Percentiles rank a stretch among this genome's conserved stretches.
These are phyloP conservation scores for Verasper variegatus DNA, from an alignment of 2,113 vertebrate species.

Conservation along the genomic window DNA sequence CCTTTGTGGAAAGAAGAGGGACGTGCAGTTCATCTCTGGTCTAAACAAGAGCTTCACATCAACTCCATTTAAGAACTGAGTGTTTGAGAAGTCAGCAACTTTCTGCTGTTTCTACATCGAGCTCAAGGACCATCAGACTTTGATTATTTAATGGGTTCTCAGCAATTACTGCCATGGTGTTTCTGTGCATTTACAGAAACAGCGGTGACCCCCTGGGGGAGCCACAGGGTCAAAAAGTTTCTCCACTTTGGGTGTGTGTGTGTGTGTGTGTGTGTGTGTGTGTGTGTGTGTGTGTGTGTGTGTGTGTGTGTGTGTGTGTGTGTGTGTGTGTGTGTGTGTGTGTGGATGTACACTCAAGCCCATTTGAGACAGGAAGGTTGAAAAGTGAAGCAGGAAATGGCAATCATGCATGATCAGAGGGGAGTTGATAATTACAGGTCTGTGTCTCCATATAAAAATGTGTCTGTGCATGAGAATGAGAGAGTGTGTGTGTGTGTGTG, in stretches of 20 bases:
- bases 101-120: background rate
- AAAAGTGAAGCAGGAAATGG: constrained; percentile 62
- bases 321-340: constrained; percentile 8
- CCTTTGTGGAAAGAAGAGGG: background rate
- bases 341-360: constrained; percentile 16
- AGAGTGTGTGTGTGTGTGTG: background rate
- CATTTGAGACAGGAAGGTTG: constrained; percentile 50
- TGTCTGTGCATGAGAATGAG: background rate
- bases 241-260: background rate
- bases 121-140: background rate
- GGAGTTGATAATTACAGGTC: constrained; percentile 32
- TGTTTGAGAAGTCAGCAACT: constrained; percentile 5
- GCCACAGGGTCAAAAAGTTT: constrained; percentile 5
- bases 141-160: constrained; percentile 33
- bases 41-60: constrained; percentile 10
- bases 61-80: background rate
- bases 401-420: constrained; percentile 53
- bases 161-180: constrained; percentile 11
- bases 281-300: background rate
- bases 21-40: background rate
- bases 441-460: constrained; percentile 10
- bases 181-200: constrained; percentile 3
- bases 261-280: background rate
- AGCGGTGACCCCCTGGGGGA: constrained; percentile 8
- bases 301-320: background rate